Conservation (phyloP, 2,113 vertebrate genomes). For the Tichodroma muraria region DNA sequence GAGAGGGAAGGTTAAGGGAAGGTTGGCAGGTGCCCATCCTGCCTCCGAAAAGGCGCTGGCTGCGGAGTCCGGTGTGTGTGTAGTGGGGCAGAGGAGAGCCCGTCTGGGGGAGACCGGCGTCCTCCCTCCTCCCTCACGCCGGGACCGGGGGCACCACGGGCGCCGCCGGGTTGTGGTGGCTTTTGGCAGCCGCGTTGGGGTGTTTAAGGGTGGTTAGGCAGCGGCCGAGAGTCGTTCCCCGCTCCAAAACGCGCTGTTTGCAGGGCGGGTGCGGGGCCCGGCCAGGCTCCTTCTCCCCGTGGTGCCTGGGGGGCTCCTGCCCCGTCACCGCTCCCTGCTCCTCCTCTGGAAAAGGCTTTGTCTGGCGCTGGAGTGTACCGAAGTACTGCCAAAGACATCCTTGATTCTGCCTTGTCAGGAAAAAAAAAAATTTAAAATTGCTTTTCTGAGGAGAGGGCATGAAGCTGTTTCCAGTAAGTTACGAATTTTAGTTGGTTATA, state of each 20-base stretch:
- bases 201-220: rapidly evolving
- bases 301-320: neutral
- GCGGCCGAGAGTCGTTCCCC: neutral
- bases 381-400: rapidly evolving
- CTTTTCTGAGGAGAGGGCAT: rapidly evolving
- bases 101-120: too few species aligned
- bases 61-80: too few species aligned
- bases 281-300: neutral
- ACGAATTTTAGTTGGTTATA: too few species aligned
- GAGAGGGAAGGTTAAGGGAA: too few species aligned
- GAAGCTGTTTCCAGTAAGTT: neutral
- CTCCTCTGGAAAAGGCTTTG: neutral
- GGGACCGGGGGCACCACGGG: too few species aligned
- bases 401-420: neutral
- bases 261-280: neutral
- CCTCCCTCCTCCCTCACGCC: rapidly evolving
- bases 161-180: rapidly evolving
- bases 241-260: rapidly evolving
- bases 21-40: too few species aligned
- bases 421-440: neutral
- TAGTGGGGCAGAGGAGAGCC: too few species aligned
- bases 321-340: rapidly evolving
- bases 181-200: rapidly evolving
- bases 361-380: rapidly evolving
- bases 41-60: too few species aligned